Percentiles rank a stretch among this genome's conserved stretches.
Conservation (phyloP, 2,113 vertebrate species). For the Prinia subflava region DNA sequence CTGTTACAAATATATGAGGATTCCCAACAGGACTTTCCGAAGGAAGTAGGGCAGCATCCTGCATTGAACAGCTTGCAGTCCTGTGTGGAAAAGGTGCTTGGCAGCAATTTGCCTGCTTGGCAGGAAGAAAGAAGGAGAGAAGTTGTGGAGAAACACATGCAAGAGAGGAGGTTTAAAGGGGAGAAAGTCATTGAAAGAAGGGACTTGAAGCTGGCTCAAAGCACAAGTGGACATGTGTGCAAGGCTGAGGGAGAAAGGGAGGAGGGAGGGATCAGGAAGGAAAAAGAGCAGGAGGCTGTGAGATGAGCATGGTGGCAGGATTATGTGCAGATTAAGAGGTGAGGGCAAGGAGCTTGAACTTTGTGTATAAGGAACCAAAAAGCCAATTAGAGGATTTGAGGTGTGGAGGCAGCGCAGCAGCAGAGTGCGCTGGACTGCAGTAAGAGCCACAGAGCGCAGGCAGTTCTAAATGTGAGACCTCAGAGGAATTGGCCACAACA, state of each 20-base stretch:
- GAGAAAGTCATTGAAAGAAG: not conserved
- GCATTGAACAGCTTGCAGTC: too few relatives aligned
- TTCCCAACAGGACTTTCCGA: not conserved
- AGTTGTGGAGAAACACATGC: not conserved
- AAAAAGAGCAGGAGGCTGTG: not conserved
- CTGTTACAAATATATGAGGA: not conserved
- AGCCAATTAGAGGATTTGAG: slow-evolving; percentile 14
- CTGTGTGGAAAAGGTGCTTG: rapidly evolving
- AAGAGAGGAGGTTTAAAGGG: not conserved
- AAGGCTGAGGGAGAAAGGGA: not conserved
- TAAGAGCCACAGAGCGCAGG: rapidly evolving
- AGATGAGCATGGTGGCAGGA: not conserved
- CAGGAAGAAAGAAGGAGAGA: not conserved
- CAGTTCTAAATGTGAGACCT: not conserved
- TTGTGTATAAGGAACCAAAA: not conserved
- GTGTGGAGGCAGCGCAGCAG: not conserved
- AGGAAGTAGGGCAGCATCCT: not conserved
- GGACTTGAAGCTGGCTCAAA: not conserved
- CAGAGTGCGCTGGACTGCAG: rapidly evolving
- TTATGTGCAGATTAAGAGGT: not conserved
- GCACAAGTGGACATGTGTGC: rapidly evolving
- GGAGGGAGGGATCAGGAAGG: not conserved
- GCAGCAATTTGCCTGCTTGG: not conserved
- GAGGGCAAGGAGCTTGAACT: slow-evolving; percentile 15
- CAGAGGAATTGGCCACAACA: not conserved